These are phyloP conservation scores for Scomber scombrus DNA, from an alignment of 2,113 vertebrate species.

Conservation along the genomic window DNA sequence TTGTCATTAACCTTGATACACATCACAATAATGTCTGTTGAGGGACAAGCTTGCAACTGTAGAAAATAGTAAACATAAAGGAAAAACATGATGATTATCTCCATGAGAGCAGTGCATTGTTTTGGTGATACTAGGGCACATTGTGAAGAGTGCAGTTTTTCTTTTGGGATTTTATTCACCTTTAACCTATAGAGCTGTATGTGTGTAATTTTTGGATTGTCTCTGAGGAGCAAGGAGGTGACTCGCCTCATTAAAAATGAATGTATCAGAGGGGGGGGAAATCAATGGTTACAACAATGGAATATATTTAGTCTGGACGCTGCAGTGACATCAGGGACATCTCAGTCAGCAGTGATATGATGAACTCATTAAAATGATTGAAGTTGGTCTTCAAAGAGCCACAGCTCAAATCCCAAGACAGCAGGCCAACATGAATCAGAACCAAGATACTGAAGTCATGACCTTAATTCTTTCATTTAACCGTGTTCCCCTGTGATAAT, in stretches of 20 bases:
- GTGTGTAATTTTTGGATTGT: constrained; percentile 57
- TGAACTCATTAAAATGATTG: constrained; percentile 81
- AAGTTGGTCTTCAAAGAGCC: constrained; percentile 72
- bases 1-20: too few relatives aligned
- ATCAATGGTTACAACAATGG: constrained; percentile 77
- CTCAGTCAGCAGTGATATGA: constrained; percentile 70
- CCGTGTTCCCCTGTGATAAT: constrained; percentile 67
- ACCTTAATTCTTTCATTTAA: constrained; percentile 76
- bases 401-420: constrained; percentile 70
- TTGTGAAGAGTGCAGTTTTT: constrained; percentile 3
- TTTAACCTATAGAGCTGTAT: constrained; percentile 34
- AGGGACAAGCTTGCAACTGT: too few relatives aligned
- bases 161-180: constrained; percentile 15
- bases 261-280: constrained; percentile 57
- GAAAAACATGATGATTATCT: background rate
- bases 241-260: constrained; percentile 71
- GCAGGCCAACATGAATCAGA: constrained; percentile 67
- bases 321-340: constrained; percentile 68
- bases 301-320: constrained; percentile 68
- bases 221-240: constrained; percentile 43
- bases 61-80: too few relatives aligned
- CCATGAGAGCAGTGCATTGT: background rate
- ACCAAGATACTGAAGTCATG: constrained; percentile 54
- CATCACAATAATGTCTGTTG: too few relatives aligned
- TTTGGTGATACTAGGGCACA: background rate